A percentile compares a stretch with the other conserved stretches of the same genome.
phyloP scores from a whole-genome alignment of 2,888 invertebrate species.

The Acanthopleura granulata region DNA sequence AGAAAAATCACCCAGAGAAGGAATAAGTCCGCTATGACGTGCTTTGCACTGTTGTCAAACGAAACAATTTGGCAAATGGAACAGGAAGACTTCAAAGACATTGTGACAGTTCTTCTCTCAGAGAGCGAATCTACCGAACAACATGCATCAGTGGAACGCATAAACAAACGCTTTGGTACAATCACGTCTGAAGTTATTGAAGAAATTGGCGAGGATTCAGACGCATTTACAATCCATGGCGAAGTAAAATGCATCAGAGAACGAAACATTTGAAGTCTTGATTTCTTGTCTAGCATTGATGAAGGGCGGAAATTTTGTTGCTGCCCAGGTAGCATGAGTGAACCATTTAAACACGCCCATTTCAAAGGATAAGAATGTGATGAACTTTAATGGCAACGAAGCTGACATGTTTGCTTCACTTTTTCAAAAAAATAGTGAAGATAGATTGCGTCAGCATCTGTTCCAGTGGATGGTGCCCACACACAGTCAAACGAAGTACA shows the following conservation, averaged over 20 bases:
- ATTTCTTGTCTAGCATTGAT: background rate
- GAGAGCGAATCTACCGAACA: too few species aligned
- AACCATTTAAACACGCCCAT: background rate
- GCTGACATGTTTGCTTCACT: background rate
- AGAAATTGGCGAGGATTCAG: too few species aligned
- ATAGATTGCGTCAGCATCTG: background rate
- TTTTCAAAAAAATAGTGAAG: background rate
- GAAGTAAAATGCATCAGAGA: background rate
- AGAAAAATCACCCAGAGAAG: too few species aligned
- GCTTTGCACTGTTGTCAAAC: too few species aligned
- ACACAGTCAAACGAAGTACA: background rate
- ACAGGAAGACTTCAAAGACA: too few species aligned
- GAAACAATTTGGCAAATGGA: too few species aligned
- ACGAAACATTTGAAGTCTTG: background rate
- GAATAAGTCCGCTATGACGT: too few species aligned
- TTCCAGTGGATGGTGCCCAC: background rate
- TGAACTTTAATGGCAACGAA: background rate
- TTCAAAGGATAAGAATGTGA: background rate
- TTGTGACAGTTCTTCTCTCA: too few species aligned
- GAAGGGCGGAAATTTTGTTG: background rate
- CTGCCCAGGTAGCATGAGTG: background rate
- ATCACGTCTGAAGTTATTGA: too few species aligned
- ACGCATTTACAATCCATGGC: too few species aligned
- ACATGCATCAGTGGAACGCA: too few species aligned
- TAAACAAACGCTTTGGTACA: too few species aligned